Evolutionary conservation across 2,113 vertebrate genomes (phyloP).

Genomic region (Notothenia coriiceps): DNA sequence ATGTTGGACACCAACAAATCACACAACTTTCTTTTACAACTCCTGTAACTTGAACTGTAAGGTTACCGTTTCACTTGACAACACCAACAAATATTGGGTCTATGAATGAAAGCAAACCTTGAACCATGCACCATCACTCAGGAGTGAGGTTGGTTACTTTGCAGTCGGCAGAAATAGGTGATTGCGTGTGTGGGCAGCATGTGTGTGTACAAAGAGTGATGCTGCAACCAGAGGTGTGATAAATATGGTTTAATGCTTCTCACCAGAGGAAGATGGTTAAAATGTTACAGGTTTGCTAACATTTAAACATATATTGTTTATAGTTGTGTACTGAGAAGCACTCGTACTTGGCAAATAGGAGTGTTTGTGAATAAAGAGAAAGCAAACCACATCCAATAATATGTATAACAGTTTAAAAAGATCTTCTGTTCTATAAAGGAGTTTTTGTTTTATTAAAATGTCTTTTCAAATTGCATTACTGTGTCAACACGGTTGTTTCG

Average conservation of each 20-base stretch:
- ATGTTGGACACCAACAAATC: not conserved
- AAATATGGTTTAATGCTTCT: not conserved
- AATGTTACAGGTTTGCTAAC: not conserved
- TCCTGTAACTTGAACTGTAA: not conserved
- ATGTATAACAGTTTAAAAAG: too few species aligned
- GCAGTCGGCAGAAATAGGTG: not conserved
- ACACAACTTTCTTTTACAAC: not conserved
- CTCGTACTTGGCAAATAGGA: not conserved
- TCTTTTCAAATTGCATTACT: too few species aligned
- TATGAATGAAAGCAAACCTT: slow-evolving; percentile 2
- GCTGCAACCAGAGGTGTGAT: not conserved
- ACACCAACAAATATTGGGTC: not conserved
- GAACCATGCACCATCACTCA: not conserved
- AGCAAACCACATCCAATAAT: too few species aligned
- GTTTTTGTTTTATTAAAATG: too few species aligned
- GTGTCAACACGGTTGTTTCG: too few species aligned
- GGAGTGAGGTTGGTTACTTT: not conserved
- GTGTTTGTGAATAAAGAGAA: too few species aligned
- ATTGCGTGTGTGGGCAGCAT: not conserved
- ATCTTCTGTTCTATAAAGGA: too few species aligned
- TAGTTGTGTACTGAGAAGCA: not conserved
- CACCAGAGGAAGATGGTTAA: not conserved
- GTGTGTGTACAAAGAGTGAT: not conserved
- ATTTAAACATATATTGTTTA: not conserved
- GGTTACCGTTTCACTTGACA: not conserved